Conservation (phyloP, 2,888 invertebrate species). For the Oligia latruncula region DNA sequence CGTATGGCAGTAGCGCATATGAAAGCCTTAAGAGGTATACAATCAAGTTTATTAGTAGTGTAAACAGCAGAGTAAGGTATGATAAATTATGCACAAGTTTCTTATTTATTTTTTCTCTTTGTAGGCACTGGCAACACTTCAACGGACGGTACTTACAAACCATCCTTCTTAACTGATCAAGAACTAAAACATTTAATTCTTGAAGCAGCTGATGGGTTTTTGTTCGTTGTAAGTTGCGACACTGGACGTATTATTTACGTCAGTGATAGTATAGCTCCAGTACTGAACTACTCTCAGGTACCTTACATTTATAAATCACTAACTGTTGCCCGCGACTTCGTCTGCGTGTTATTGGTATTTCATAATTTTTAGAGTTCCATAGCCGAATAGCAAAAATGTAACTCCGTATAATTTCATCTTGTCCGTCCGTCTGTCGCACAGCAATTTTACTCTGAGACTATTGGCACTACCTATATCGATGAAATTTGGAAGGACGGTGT, state of each 20-base stretch:
- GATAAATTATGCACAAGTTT: constrained; percentile 8
- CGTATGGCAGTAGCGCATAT: constrained; percentile 99
- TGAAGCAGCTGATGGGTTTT: constrained; percentile 99
- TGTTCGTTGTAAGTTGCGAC: constrained; percentile 98
- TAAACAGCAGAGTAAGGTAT: background rate
- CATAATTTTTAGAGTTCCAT: background rate
- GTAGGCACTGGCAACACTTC: constrained; percentile 98
- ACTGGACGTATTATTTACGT: constrained; percentile 99
- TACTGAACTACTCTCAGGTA: constrained; percentile 98
- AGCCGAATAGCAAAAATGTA: background rate
- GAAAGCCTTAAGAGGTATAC: constrained; percentile 96
- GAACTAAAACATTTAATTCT: constrained; percentile 99
- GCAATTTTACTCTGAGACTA: background rate
- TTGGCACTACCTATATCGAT: background rate
- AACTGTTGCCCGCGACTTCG: background rate
- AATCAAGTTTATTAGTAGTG: background rate
- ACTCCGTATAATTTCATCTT: background rate
- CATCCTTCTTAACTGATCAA: constrained; percentile 99
- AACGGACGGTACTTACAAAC: constrained; percentile 98
- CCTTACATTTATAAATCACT: constrained; percentile 9
- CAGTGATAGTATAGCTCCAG: constrained; percentile 99
- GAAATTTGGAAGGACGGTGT: background rate
- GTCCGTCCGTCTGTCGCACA: background rate
- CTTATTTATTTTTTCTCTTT: constrained; percentile 60
- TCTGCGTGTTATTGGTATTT: background rate